Evolutionary conservation across 2,113 vertebrate species (phyloP), one percentile per base, ranked within the genome.

Genomic region (Pogonocichla stellata): DNA sequence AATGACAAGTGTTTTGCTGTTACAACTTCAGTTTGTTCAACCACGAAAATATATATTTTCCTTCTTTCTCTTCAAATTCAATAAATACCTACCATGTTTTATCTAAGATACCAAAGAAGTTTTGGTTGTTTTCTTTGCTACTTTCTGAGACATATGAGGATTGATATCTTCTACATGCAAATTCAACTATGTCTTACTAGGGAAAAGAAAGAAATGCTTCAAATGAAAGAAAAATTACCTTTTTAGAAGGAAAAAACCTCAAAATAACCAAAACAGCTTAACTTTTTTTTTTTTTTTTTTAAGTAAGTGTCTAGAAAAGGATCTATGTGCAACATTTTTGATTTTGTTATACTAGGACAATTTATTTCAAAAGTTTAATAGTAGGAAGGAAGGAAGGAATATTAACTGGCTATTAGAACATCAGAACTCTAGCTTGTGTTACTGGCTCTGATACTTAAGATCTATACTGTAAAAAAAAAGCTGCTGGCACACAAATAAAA

Each of bases 61-160:
- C 26, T 91, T 88, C 43, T 70, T 90, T 90, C 78, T 57, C 58
- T 77, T 77, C 20, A 70, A 85, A 91, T 81, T 83, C 47, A 94
- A 93, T 94, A 96, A 97, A 96, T 40, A 88, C 66, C n/a, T 48
- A 26, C 24, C 6, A 3, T 75, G n/a, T 92, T 95, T 93, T 85
- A 60, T 43, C 47, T 48, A 77, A 86, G 20, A 43, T 34, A 86
- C 29, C 10, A 50, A 42, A 26, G 10, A 42, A 29, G 11, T n/a
- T 87, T 66, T 85, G 4, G 34, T 86, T 90, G 45, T 18, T 80
- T 77, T 43, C 1, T 50, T 67, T 51, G 11, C 45, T 66, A 14
- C 18, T 58, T 86, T 73, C 60, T 72, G 47, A 29, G 47, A 38
- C 7, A 47, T 25, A 47, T 17, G 28, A 28, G 6, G 4, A 25